These are phyloP conservation scores for Chloromyia formosa DNA, from an alignment of 2,888 invertebrate species.

Conservation along the genomic window DNA sequence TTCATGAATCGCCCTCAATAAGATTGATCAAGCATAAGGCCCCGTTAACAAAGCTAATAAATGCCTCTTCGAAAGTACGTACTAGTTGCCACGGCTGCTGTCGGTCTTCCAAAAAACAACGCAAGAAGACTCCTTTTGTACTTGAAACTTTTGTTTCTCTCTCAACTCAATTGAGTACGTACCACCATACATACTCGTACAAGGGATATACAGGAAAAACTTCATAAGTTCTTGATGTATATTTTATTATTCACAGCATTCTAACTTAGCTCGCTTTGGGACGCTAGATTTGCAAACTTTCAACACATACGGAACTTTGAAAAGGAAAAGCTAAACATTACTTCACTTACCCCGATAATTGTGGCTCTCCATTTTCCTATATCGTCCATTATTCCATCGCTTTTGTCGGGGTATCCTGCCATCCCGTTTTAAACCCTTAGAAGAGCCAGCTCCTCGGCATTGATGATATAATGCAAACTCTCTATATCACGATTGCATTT, in stretches of 20 bases:
- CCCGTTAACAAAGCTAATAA: constrained; percentile 41
- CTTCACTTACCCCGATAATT: constrained; percentile 20
- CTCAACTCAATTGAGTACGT: neutral
- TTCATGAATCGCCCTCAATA: constrained; percentile 12
- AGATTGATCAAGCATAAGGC: constrained; percentile 20
- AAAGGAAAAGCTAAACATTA: constrained; percentile 27
- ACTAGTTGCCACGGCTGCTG: neutral
- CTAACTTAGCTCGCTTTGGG: too few species aligned
- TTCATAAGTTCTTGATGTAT: too few species aligned
- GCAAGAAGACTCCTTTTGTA: constrained; percentile 27
- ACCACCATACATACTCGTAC: neutral
- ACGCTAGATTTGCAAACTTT: constrained; percentile 29
- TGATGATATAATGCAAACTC: too few species aligned
- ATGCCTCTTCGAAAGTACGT: constrained; percentile 29
- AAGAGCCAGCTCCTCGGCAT: neutral
- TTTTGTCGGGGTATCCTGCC: neutral
- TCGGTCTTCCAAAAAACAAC: constrained; percentile 19
- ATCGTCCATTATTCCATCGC: neutral
- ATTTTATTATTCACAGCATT: too few species aligned
- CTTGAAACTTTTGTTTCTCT: constrained; percentile 32
- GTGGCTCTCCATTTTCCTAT: constrained; percentile 8
- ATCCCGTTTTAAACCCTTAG: constrained; percentile 7
- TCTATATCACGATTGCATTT: constrained; percentile 38
- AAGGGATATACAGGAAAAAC: neutral
- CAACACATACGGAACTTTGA: constrained; percentile 19